phyloP scores from a whole-genome alignment of 2,797 vertebrate genomes.

The Aselliscus stoliczkanus region DNA sequence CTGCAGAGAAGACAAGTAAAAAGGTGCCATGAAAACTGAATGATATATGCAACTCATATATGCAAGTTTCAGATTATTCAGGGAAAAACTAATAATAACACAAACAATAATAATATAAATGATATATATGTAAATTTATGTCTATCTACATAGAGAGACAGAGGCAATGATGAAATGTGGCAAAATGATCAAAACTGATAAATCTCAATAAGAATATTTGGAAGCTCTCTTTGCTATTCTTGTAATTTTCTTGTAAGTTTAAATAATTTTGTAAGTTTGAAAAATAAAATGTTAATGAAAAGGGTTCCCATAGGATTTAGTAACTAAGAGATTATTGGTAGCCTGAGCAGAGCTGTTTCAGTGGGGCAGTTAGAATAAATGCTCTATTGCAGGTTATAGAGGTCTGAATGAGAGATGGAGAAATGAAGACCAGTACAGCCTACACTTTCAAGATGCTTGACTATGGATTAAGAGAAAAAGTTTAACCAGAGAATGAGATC shows the following conservation, averaged over 20 bases:
- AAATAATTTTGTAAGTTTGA: not conserved
- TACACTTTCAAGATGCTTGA: not conserved
- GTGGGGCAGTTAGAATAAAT: rapidly evolving
- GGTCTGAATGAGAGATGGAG: not conserved
- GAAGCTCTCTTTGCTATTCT: not conserved
- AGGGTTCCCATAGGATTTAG: not conserved
- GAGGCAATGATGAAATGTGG: not conserved
- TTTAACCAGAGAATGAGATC: not conserved
- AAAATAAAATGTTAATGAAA: not conserved
- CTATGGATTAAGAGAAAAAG: not conserved
- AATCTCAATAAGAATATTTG: not conserved
- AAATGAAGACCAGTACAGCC: not conserved
- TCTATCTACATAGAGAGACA: not conserved
- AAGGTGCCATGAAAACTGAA: not conserved
- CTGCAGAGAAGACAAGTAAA: not conserved
- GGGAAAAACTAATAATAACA: not conserved
- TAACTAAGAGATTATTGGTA: not conserved
- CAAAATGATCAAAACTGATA: not conserved
- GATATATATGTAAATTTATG: not conserved
- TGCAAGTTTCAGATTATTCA: not conserved
- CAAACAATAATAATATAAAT: not conserved
- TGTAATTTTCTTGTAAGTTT: not conserved
- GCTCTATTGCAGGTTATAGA: not conserved
- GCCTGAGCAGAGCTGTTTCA: not conserved
- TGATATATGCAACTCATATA: not conserved